These are phyloP conservation scores for Amitus sp. DNA, from an alignment of 2,888 invertebrate genomes.

Conservation along the genomic window DNA sequence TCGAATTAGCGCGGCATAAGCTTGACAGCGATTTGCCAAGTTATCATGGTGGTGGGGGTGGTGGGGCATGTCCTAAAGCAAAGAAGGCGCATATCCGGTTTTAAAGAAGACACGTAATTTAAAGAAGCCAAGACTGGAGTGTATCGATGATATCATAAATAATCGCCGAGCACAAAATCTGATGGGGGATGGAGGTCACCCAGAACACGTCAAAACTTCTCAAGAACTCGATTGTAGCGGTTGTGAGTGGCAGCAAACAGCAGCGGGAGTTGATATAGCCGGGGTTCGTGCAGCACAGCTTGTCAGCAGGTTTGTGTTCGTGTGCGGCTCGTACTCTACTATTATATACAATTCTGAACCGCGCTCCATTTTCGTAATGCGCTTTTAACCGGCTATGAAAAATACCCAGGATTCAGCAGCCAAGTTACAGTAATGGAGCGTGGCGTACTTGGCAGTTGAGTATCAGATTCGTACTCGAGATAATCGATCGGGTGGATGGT, in stretches of 20 bases:
- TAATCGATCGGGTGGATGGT: conserved; percentile 62
- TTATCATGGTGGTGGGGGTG: too few species aligned
- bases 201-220: conserved; percentile 42
- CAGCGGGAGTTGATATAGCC: conserved; percentile 65
- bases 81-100: too few species aligned
- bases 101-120: too few species aligned
- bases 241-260: conserved; percentile 64
- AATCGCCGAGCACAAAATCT: too few species aligned
- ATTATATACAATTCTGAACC: conserved; percentile 49
- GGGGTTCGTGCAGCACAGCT: conserved; percentile 66
- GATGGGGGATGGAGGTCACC: too few species aligned
- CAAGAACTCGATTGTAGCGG: conserved; percentile 56
- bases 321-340: conserved; percentile 57
- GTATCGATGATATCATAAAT: too few species aligned
- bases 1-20: too few species aligned
- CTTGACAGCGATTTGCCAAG: too few species aligned
- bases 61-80: too few species aligned
- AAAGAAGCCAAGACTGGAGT: too few species aligned
- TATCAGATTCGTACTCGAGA: conserved; percentile 50
- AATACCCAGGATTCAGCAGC: too few species aligned
- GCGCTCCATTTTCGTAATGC: conserved; percentile 47
- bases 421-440: neutral
- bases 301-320: conserved; percentile 66
- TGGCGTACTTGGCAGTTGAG: conserved; percentile 31
- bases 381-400: too few species aligned